phyloP scores from a whole-genome alignment of 2,797 vertebrate genomes.

The Arnoldichthys spilopterus region DNA sequence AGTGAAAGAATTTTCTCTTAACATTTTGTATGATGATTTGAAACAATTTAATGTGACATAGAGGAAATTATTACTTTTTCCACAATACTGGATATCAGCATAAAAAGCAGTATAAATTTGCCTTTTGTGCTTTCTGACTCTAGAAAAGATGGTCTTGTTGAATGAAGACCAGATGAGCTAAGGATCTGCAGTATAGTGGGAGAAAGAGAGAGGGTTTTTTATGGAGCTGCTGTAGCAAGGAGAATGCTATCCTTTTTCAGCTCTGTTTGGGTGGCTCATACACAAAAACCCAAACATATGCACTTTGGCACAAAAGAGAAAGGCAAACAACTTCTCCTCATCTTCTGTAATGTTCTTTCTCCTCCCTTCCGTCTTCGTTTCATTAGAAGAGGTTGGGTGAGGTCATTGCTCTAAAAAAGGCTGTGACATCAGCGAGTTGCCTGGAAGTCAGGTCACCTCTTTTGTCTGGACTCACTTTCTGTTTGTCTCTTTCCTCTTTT shows the following conservation, averaged over 20 bases:
- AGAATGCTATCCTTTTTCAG: conserved; percentile 42
- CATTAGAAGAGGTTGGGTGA: conserved; percentile 35
- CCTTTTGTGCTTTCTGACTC: neutral
- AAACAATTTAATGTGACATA: too few relatives aligned
- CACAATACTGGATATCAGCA: too few relatives aligned
- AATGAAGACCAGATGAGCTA: conserved; percentile 49
- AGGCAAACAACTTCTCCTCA: conserved; percentile 8
- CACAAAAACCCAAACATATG: conserved; percentile 33
- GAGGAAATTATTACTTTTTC: too few relatives aligned
- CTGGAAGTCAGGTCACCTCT: conserved; percentile 49
- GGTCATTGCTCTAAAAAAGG: conserved; percentile 41
- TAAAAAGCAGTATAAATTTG: neutral
- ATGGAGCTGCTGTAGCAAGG: conserved; percentile 2
- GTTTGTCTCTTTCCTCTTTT: conserved; percentile 32
- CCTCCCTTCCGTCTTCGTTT: neutral
- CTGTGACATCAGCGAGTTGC: conserved; percentile 48
- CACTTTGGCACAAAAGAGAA: conserved; percentile 22
- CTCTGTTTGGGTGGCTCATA: conserved; percentile 46
- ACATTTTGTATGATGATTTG: too few relatives aligned
- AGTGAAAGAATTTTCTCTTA: too few relatives aligned
- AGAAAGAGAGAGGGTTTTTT: conserved; percentile 13
- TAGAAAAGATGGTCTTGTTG: conserved; percentile 39
- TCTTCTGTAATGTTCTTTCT: conserved; percentile 11
- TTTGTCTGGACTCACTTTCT: conserved; percentile 38
- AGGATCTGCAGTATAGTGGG: conserved; percentile 21